Conservation (phyloP, 2,113 vertebrate genomes). For the Alectura lathami region DNA sequence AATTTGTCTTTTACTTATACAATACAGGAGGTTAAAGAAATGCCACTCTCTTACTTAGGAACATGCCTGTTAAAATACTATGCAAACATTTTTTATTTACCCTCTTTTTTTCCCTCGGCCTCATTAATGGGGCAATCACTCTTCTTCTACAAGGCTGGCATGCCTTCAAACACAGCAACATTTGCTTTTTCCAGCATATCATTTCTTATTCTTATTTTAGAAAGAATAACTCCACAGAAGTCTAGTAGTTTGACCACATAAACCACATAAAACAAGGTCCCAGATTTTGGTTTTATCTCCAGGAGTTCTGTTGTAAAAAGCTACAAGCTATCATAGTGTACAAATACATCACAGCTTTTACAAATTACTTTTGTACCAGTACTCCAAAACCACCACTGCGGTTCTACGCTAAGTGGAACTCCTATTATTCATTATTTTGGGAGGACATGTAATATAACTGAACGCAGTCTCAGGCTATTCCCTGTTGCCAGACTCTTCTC, state of each 20-base stretch:
- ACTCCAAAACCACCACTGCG: neutral
- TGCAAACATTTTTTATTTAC: constrained; percentile 15
- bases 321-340: neutral
- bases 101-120: neutral
- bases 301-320: neutral
- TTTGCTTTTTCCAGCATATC: neutral
- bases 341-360: neutral
- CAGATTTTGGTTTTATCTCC: neutral
- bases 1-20: neutral
- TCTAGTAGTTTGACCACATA: neutral
- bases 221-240: neutral
- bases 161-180: neutral
- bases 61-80: neutral
- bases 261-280: neutral
- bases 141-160: neutral
- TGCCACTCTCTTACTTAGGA: neutral
- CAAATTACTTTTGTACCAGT: neutral
- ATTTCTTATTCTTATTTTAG: neutral
- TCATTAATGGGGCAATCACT: neutral
- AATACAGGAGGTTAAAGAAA: neutral
- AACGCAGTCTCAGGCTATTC: neutral
- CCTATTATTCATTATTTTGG: constrained; percentile 2
- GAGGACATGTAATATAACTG: neutral
- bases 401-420: neutral
- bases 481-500: neutral